Conservation (phyloP, 2,888 invertebrate genomes). For the Orchesellides sinensis region DNA sequence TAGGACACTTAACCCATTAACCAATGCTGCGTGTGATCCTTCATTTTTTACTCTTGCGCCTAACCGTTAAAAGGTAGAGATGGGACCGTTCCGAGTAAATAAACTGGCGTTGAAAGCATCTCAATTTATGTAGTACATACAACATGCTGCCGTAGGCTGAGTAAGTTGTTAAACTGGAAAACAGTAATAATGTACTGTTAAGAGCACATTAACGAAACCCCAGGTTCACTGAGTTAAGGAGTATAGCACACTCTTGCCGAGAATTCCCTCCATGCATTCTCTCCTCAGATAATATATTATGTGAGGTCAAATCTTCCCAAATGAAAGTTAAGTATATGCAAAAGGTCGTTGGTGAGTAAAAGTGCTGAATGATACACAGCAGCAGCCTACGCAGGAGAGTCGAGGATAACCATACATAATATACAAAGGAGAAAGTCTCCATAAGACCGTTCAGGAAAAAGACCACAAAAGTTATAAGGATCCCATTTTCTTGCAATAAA, state of each 20-base stretch:
- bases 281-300: slow-evolving; percentile 16
- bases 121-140: background rate
- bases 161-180: slow-evolving; percentile 25
- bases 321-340: slow-evolving; percentile 48
- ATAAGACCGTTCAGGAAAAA: slow-evolving; percentile 46
- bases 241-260: too few species aligned
- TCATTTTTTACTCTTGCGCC: too few species aligned
- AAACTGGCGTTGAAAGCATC: slow-evolving; percentile 8
- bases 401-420: slow-evolving; percentile 1
- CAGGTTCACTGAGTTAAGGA: too few species aligned
- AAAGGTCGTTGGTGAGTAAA: slow-evolving; percentile 27
- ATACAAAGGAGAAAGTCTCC: slow-evolving; percentile 3
- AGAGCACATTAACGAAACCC: slow-evolving; percentile 27
- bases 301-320: slow-evolving; percentile 43
- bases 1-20: too few species aligned
- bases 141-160: background rate
- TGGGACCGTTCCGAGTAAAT: background rate
- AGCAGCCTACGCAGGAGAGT: slow-evolving; percentile 1
- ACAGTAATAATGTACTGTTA: slow-evolving; percentile 17
- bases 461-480: slow-evolving; percentile 59
- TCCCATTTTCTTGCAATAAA: slow-evolving; percentile 61
- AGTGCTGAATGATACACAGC: slow-evolving; percentile 45
- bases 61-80: background rate
- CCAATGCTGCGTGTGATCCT: too few species aligned
- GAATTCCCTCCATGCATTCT: background rate